These are phyloP conservation scores for Dasypus novemcinctus DNA, from an alignment of 2,113 vertebrate species.

Conservation along the genomic window DNA sequence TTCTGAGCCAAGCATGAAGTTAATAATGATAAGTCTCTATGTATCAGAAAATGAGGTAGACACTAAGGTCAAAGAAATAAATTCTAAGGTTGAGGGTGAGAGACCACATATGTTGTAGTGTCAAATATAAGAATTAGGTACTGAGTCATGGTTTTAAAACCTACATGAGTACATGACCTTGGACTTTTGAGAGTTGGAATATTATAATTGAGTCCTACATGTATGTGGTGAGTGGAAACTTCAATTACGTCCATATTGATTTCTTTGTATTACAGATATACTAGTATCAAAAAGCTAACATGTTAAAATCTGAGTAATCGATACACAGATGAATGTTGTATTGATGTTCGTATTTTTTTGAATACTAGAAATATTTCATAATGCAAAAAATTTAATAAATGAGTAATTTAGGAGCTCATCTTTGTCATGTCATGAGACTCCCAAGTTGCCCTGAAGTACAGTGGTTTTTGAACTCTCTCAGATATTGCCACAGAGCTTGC, in stretches of 20 bases:
- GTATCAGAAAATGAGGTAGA: neutral
- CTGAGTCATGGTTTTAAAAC: neutral
- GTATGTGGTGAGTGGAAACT: neutral
- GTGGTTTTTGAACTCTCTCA: neutral
- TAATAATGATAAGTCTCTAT: neutral
- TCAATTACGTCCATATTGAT: neutral
- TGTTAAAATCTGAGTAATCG: neutral
- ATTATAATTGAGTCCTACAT: neutral
- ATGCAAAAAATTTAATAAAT: neutral
- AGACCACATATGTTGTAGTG: rapidly evolving
- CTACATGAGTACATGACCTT: neutral
- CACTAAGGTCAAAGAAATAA: neutral
- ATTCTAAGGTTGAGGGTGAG: neutral
- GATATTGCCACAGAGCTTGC: no score
- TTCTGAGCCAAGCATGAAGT: neutral
- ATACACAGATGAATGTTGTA: neutral
- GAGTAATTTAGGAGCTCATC: neutral
- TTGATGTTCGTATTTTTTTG: neutral
- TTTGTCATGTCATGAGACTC: neutral
- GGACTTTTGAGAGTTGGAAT: neutral
- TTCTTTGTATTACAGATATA: neutral
- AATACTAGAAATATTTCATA: neutral
- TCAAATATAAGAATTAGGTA: neutral
- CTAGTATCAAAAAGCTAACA: neutral
- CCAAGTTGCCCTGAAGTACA: neutral